These are phyloP conservation scores for Ictidomys tridecemlineatus DNA, from an alignment of 2,113 vertebrate species.

Conservation along the genomic window DNA sequence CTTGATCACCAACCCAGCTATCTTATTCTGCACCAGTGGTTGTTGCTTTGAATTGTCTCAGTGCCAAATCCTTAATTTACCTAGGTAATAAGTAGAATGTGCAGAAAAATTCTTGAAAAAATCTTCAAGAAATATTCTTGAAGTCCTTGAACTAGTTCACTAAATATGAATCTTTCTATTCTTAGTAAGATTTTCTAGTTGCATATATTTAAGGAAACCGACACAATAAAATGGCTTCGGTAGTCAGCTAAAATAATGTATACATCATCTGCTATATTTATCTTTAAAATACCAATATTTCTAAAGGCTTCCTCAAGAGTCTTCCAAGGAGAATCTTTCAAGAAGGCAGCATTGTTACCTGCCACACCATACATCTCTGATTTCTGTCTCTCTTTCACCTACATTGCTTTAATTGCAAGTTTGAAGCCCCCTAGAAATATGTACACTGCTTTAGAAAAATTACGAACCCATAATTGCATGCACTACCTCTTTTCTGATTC, in stretches of 20 bases:
- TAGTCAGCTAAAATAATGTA: too few relatives aligned
- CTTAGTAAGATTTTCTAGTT: neutral
- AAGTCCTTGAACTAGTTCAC: neutral
- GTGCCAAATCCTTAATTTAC: neutral
- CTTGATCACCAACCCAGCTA: too few relatives aligned
- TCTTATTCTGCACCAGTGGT: neutral
- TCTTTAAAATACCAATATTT: neutral
- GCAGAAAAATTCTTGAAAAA: neutral
- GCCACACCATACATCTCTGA: neutral
- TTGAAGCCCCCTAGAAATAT: too few relatives aligned
- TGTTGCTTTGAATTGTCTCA: neutral
- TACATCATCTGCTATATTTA: neutral
- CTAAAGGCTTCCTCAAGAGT: neutral
- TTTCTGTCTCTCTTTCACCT: neutral
- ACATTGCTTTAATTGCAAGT: neutral
- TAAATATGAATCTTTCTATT: neutral
- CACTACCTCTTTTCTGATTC: neutral
- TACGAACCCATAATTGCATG: neutral
- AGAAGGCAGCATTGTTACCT: neutral
- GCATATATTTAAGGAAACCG: too few relatives aligned
- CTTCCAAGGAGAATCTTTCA: neutral
- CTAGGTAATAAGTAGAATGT: neutral
- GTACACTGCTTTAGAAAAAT: too few relatives aligned
- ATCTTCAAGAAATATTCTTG: neutral
- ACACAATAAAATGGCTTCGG: too few relatives aligned